These are phyloP conservation scores for Plectus sambesii DNA, from an alignment of 1,140 invertebrate species.

Conservation along the genomic window DNA sequence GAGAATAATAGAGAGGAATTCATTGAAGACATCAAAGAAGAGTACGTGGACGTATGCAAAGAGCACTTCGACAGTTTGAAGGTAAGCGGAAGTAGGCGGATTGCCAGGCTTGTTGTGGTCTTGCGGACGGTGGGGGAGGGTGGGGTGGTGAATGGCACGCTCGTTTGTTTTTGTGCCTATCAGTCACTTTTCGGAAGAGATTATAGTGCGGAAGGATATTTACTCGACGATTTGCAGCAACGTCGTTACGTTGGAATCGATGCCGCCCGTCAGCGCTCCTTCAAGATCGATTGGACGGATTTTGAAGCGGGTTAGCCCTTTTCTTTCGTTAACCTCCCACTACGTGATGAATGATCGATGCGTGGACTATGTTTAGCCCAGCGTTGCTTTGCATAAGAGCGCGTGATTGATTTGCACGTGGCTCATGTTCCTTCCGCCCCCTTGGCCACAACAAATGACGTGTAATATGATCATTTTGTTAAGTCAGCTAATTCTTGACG, in stretches of 20 bases:
- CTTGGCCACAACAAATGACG: too few species aligned
- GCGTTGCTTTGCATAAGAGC: too few species aligned
- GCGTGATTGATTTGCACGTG: too few species aligned
- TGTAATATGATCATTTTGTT: too few species aligned
- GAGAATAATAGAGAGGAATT: conserved; percentile 48
- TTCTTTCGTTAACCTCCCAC: conserved; percentile 1
- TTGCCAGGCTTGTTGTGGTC: conserved; percentile 3
- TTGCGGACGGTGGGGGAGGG: not conserved
- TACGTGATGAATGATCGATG: conserved; percentile 1
- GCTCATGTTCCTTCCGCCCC: too few species aligned
- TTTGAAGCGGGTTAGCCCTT: conserved; percentile 22
- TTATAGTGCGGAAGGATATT: conserved; percentile 2
- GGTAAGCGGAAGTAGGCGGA: conserved; percentile 43
- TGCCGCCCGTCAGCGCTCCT: conserved; percentile 47
- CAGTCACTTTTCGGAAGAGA: too few species aligned
- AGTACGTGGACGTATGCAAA: conserved; percentile 54
- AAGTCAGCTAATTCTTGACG: too few species aligned
- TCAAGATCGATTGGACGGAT: conserved; percentile 49
- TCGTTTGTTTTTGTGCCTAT: too few species aligned
- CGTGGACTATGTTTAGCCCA: too few species aligned
- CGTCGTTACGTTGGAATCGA: conserved; percentile 50
- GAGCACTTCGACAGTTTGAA: conserved; percentile 54
- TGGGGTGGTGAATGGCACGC: too few species aligned
- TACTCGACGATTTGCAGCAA: conserved; percentile 36
- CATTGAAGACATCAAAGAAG: conserved; percentile 53